phyloP scores from a whole-genome alignment of 2,888 invertebrate species.

The Caenorhabditis sulstoni region DNA sequence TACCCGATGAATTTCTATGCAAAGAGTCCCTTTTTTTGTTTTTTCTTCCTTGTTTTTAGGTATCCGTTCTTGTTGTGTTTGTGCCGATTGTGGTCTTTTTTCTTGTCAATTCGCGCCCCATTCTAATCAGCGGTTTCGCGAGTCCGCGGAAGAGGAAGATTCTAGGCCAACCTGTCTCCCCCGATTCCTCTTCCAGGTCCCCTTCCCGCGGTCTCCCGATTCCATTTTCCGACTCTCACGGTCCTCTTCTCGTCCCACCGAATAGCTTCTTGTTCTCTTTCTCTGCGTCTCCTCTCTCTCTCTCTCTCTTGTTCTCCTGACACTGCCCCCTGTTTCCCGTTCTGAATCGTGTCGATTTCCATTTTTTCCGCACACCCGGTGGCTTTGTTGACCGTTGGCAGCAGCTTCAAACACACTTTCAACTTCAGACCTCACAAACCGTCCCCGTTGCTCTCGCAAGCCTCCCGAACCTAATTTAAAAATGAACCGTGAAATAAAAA shows the following conservation, averaged over 20 bases:
- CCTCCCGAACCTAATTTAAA: conserved; percentile 36
- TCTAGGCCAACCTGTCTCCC: conserved; percentile 8
- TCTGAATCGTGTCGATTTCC: conserved; percentile 42
- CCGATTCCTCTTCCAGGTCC: conserved; percentile 21
- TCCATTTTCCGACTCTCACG: conserved; percentile 20
- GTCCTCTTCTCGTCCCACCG: conserved; percentile 28
- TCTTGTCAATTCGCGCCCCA: no score
- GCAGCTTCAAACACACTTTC: conserved; percentile 48
- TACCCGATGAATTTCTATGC: conserved; percentile 47
- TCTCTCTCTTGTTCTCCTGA: conserved; percentile 35
- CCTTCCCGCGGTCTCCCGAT: no score
- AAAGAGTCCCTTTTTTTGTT: conserved; percentile 24
- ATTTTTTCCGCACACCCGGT: conserved; percentile 39
- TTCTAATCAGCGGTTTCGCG: no score
- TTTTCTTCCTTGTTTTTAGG: conserved; percentile 35
- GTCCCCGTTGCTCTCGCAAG: conserved; percentile 24
- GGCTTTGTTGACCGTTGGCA: conserved; percentile 55
- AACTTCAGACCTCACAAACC: conserved; percentile 52
- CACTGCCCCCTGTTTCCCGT: conserved; percentile 39
- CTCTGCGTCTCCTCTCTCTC: not conserved
- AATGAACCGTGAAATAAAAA: not conserved
- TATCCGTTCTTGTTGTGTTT: conserved; percentile 45
- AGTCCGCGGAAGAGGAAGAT: no score
- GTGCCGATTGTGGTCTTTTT: conserved; percentile 46
- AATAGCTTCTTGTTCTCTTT: conserved; percentile 44